These are phyloP conservation scores for Liparis tanakae DNA, from an alignment of 2,797 vertebrate species.

Conservation along the genomic window DNA sequence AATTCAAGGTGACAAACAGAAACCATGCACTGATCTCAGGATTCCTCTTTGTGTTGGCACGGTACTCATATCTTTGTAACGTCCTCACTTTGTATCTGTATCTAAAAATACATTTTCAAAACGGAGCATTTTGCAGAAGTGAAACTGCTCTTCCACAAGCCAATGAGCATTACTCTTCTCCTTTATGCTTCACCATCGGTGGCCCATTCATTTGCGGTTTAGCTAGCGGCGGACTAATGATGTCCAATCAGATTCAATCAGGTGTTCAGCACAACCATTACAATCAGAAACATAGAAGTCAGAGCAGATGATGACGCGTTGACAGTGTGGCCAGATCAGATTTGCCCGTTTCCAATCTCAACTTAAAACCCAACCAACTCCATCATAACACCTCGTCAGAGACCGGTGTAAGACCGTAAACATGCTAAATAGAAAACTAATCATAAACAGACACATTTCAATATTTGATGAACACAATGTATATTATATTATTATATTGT, in stretches of 20 bases:
- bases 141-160: not conserved
- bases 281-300: not conserved
- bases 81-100: not conserved
- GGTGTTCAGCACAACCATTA: not conserved
- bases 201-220: too few relatives aligned
- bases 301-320: too few relatives aligned
- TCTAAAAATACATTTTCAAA: not conserved
- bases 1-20: not conserved
- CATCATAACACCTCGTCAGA: too few relatives aligned
- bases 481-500: not conserved
- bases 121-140: not conserved
- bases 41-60: not conserved
- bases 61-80: not conserved
- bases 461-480: not conserved
- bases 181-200: not conserved
- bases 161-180: not conserved
- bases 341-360: too few relatives aligned
- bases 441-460: too few relatives aligned
- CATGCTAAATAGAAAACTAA: too few relatives aligned
- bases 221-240: too few relatives aligned
- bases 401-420: too few relatives aligned
- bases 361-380: too few relatives aligned
- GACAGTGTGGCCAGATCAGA: too few relatives aligned
- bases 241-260: not conserved
- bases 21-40: not conserved